Evolutionary conservation across 92 coral and sea anemone genomes (phyloP).

Genomic region (Zoanthus gigantus): DNA sequence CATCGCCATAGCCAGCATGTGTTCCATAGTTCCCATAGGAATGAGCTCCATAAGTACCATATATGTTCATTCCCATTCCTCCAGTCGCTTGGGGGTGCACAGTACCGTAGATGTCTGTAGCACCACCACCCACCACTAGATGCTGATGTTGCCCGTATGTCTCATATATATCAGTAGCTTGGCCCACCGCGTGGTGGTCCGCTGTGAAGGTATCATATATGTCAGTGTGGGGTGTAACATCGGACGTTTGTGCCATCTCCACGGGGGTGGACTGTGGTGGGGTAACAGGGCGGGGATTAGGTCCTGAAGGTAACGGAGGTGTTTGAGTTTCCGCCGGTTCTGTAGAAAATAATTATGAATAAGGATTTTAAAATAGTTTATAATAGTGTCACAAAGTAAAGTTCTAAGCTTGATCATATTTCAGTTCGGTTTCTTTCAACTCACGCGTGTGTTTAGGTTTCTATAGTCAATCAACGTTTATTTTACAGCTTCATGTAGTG

Average conservation of each 20-base stretch:
- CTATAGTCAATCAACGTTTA: too few relatives aligned
- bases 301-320: too few relatives aligned
- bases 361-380: too few relatives aligned
- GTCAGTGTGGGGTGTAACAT: background rate
- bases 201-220: background rate
- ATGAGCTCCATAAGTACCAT: background rate
- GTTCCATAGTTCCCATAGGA: conserved; percentile 5
- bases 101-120: conserved; percentile 14
- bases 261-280: background rate
- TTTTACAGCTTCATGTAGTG: too few relatives aligned
- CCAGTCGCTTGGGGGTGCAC: background rate
- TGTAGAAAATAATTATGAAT: too few relatives aligned
- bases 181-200: background rate
- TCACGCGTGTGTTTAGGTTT: too few relatives aligned
- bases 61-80: conserved; percentile 15
- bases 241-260: background rate
- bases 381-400: too few relatives aligned
- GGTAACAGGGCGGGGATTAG: too few relatives aligned
- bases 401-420: too few relatives aligned
- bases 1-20: background rate
- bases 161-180: conserved; percentile 1
- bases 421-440: too few relatives aligned
- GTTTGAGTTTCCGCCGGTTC: too few relatives aligned
- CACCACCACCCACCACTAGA: background rate
- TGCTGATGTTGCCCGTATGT: background rate